Base-by-base conservation (phyloP, 2,888 invertebrate species). In the Creontiades dilutus region DNA sequence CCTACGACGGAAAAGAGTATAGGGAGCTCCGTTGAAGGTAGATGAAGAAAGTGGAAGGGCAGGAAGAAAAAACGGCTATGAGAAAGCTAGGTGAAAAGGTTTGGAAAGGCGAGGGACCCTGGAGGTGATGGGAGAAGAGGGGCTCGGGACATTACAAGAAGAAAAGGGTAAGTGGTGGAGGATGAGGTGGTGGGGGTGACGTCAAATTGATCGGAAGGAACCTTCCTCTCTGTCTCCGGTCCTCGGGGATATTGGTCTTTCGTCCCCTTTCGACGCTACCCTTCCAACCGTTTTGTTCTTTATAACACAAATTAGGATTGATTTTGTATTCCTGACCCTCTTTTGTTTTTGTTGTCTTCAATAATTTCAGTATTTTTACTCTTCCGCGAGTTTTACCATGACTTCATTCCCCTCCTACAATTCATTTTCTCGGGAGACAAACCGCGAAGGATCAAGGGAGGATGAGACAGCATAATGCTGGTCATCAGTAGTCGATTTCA, bases 261-360 rank as follows among this genome's bases (percentile, higher is more conserved):
- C 37, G 37, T 37, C 37, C 37, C 23, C 68, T 68, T 68, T 68
- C 68, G 23, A 12, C 19, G 9, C 27, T 4, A 23, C 9, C 68
- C 23, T 68, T 68, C 68, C 68, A 23, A n/a, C 68, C 68, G 23
- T 23, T 68, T 68, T 23, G 9, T 68, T 68, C 68, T 68, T 68
- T 23, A 68, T 68, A 68, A 68, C 68, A 68, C 23, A 68, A 68
- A 68, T 68, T 68, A 68, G 61, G 61, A 61, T 16, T 61, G 61
- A 61, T 61, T 61, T 61, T 61, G 61, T 61, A 61, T 61, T 61
- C 61, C 61, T 61, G 61, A 61, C 61, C 61, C 61, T 37, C 9
- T 61, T n/a, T 16, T 61, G 2, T 61, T 61, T 61, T 61, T 19
- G 19, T 19, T 61, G 61, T 19, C 61, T 9, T 52, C 16, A 14